A percentile compares a stretch with the other conserved stretches of the same genome.
phyloP scores from a whole-genome alignment of 2,113 vertebrate species.

The Chlorodrepanis virens region DNA sequence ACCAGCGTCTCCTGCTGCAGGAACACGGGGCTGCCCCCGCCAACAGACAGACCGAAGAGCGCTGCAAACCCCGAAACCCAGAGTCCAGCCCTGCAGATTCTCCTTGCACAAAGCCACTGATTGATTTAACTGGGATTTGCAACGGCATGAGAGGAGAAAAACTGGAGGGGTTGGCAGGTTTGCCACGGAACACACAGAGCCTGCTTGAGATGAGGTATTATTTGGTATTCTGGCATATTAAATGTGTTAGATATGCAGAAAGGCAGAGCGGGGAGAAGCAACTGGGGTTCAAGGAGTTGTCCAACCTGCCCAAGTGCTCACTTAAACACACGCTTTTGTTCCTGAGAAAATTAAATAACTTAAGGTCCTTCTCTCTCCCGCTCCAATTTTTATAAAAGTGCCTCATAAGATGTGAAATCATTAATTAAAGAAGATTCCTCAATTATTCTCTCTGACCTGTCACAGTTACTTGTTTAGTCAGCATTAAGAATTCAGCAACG shows the following conservation, averaged over 20 bases:
- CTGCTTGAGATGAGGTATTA: not conserved
- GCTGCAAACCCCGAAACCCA: fast-evolving
- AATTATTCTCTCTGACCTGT: conserved; percentile 23
- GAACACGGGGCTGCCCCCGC: not conserved
- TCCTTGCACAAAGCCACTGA: not conserved
- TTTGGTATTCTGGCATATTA: not conserved
- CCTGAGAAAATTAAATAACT: conserved; percentile 3
- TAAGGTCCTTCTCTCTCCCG: not conserved
- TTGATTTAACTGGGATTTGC: not conserved
- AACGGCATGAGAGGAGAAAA: not conserved
- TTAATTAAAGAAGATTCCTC: conserved; percentile 35
- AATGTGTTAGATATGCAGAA: not conserved
- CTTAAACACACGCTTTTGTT: not conserved
- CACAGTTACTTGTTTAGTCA: conserved; percentile 29
- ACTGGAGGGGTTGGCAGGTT: not conserved
- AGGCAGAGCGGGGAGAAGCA: not conserved
- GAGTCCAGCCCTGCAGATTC: not conserved
- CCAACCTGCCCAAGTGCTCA: not conserved
- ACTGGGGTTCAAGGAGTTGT: not conserved
- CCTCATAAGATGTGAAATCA: not conserved
- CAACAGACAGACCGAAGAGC: not conserved
- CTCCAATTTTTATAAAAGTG: not conserved
- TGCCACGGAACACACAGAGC: not conserved
- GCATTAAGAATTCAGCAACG: conserved; percentile 23
- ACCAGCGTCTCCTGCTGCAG: not conserved